Evolutionary conservation across 1,140 invertebrate genomes (phyloP), one percentile per base, ranked within the genome.

Genomic region (Drosophila fuyamai): DNA sequence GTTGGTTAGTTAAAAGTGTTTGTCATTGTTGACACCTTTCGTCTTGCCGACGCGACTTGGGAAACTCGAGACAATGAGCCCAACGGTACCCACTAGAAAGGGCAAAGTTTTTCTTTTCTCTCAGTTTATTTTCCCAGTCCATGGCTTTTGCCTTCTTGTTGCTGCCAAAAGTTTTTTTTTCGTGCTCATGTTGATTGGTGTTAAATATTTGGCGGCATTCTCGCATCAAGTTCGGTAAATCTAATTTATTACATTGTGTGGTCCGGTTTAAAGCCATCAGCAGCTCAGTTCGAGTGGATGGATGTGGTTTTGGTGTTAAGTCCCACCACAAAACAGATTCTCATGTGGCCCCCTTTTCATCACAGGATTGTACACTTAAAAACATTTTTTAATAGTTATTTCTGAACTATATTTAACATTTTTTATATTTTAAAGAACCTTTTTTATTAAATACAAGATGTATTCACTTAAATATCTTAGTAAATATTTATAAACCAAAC

Each of bases 1-100:
- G 67, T 89, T 89, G 84, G 84, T 84, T 89, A 81, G 84, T 89
- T 89, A 89, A 89, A 89, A 89, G 84, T 89, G 84, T 89, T 89
- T 89, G 76, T 88, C 84, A 88, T 83, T 89, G 84, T 80, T 88
- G 84, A 88, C 84, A 88, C 84, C 84, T 88, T 88, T 77, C 84
- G 84, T 89, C 84, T 89, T 79, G 78, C 36, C 68, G 47, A 27
- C 16, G 41, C 29, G 48, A 59, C 50, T 55, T 47, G 54, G 35
- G 47, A 53, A 80, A 82, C 79, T 81, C 70, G 60, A 73, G 55
- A 40, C 79, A 78, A 59, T 77, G 78, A 79, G 54, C 54, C 41
- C 82, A 78, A 66, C 78, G 74, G 60, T 62, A 84, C 60, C 68
- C 54, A 27, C 27, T 18, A 23, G 13, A 61, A 89, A 84, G 80